phyloP scores from a whole-genome alignment of 2,113 vertebrate species.

The Ahaetulla prasina region DNA sequence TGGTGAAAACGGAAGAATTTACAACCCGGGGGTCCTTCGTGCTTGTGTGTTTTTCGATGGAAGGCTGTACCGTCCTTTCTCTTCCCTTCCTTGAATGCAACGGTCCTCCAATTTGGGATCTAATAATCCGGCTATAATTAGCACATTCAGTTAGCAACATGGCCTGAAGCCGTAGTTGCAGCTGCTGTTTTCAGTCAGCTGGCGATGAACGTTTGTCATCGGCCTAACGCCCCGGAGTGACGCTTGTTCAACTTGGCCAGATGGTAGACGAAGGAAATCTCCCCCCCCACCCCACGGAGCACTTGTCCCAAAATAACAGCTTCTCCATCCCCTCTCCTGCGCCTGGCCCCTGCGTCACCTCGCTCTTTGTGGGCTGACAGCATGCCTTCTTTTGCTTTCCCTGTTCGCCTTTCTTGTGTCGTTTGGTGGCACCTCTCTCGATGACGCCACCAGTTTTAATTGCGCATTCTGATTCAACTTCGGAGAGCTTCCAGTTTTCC shows the following conservation, averaged over 20 bases:
- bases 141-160: conserved; percentile 77
- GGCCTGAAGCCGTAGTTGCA: conserved; percentile 55
- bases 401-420: not conserved
- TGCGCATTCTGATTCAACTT: not conserved
- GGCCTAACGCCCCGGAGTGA: conserved; percentile 29
- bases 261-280: conserved; percentile 48
- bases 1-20: not conserved
- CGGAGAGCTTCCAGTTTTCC: not conserved
- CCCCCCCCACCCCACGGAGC: conserved; percentile 40
- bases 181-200: conserved; percentile 74
- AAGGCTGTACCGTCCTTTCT: conserved; percentile 30
- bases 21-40: too few relatives aligned
- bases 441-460: not conserved
- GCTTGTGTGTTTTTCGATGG: not conserved
- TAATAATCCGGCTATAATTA: conserved; percentile 75
- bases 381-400: conserved; percentile 30
- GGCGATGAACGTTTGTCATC: conserved; percentile 47
- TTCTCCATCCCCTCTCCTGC: not conserved
- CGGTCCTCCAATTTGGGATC: conserved; percentile 44
- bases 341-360: not conserved
- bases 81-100: not conserved
- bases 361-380: not conserved
- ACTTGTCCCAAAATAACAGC: conserved; percentile 33
- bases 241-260: conserved; percentile 44
- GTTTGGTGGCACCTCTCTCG: not conserved